A percentile compares a stretch with the other conserved stretches of the same genome.
phyloP scores from a whole-genome alignment of 2,797 vertebrate genomes.

The Amniataba percoides region DNA sequence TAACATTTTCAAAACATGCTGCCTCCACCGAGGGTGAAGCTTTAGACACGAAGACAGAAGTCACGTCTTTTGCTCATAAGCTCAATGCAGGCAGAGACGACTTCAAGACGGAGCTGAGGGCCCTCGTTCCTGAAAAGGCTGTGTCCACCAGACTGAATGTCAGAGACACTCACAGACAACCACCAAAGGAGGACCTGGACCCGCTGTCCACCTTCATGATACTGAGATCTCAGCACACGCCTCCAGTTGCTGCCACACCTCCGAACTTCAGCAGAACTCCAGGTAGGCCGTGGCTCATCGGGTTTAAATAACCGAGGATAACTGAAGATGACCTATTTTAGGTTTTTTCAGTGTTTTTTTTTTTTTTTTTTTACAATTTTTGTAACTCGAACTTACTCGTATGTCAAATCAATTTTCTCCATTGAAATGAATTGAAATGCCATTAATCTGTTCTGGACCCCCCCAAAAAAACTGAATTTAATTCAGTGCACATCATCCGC shows the following conservation, averaged over 20 bases:
- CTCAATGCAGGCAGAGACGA: background rate
- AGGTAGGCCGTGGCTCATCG: slow-evolving; percentile 57
- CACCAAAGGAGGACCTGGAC: slow-evolving; percentile 77
- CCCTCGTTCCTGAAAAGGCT: background rate
- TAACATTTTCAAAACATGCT: background rate
- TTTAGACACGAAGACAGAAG: slow-evolving; percentile 1
- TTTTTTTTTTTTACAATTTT: no score
- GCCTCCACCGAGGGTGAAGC: background rate
- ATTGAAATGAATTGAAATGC: no score
- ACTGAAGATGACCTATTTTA: background rate
- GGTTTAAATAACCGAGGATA: background rate
- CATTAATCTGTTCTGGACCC: no score
- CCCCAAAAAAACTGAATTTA: no score
- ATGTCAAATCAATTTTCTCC: no score
- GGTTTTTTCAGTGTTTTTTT: background rate
- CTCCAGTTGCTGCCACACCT: slow-evolving; percentile 13
- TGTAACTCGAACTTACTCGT: no score
- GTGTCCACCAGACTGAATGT: slow-evolving; percentile 9
- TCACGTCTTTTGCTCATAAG: background rate
- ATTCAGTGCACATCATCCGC: no score
- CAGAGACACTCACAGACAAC: slow-evolving; percentile 36
- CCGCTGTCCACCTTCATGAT: slow-evolving; percentile 89
- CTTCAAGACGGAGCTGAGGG: background rate
- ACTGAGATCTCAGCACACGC: slow-evolving; percentile 84
- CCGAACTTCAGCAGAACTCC: slow-evolving; percentile 17